phyloP scores from a whole-genome alignment of 2,113 vertebrate species.

The Falco punctatus region DNA sequence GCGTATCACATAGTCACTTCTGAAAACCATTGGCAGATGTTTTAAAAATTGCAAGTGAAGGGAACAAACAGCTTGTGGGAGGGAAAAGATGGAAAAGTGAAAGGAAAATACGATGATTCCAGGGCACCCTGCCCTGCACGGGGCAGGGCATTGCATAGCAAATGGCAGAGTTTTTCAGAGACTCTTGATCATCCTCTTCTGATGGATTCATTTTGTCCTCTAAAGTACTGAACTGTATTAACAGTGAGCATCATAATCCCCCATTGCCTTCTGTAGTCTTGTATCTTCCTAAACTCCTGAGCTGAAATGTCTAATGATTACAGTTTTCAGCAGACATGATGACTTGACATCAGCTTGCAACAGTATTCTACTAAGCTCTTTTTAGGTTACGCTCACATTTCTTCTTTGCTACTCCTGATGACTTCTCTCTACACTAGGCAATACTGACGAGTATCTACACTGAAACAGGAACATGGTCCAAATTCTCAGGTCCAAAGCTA shows the following conservation, averaged over 20 bases:
- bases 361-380: background rate
- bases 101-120: background rate
- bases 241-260: constrained; percentile 35
- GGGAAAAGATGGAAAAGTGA: background rate
- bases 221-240: background rate
- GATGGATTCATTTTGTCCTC: background rate
- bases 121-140: background rate
- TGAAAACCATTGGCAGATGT: background rate
- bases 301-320: background rate
- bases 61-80: background rate
- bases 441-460: background rate
- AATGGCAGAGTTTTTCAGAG: background rate
- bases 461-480: background rate
- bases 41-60: background rate
- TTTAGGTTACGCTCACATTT: background rate
- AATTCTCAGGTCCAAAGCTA: background rate
- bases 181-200: background rate
- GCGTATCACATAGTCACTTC: background rate
- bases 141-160: background rate
- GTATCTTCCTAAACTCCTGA: constrained; percentile 14
- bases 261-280: background rate
- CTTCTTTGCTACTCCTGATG: background rate
- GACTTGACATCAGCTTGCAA: background rate
- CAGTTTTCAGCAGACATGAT: background rate
- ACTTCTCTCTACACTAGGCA: background rate